Base-by-base conservation (phyloP, 2,888 invertebrate genomes). In the Pachycephus smyrnensis region DNA sequence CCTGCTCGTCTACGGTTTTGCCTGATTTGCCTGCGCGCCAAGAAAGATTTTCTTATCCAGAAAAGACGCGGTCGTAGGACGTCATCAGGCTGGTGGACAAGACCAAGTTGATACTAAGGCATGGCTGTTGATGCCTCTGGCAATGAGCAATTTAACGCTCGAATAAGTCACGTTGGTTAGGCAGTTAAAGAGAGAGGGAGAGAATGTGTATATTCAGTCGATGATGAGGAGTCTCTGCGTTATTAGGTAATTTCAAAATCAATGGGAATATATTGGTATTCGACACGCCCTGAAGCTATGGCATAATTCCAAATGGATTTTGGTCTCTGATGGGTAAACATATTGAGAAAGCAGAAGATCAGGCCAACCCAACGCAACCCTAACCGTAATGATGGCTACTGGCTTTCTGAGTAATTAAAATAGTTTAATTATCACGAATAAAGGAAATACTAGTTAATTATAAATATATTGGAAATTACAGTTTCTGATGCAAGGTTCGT, bases 221-320 rank as follows among this genome's bases (percentile, higher is more conserved):
- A 35, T 35, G 35, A 40, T 15, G 15, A 12, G 12, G 12, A 40
- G 40, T 55, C 40, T 55, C 6, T 6, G 23, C 4, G 71, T 33
- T 31, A 32, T 30, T 31, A 30, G 71, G 78, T 82, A 85, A 85
- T 85, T 84, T 85, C 80, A 84, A 84, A 84, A 85, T 85, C 83
- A 83, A 84, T 81, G 83, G 79, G 78, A 76, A 77, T 81, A 84
- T 82, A 84, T 85, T 83, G 84, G 83, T 79, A 80, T 71, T 73
- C 32, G 84, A 81, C 87, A 84, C 86, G 82, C 86, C 87, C 80
- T 80, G 55, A 55, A 55, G 40, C 40, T 23, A 23, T 15, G 15
- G 15, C 40, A 23, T 23, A 55, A 23, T 9, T 55, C 40, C 40
- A 9, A 55, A 23, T 55, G 23, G 23, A 23, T 55, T 55, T 9